phyloP scores from a whole-genome alignment of 2,888 invertebrate species.

The Timema cristinae region DNA sequence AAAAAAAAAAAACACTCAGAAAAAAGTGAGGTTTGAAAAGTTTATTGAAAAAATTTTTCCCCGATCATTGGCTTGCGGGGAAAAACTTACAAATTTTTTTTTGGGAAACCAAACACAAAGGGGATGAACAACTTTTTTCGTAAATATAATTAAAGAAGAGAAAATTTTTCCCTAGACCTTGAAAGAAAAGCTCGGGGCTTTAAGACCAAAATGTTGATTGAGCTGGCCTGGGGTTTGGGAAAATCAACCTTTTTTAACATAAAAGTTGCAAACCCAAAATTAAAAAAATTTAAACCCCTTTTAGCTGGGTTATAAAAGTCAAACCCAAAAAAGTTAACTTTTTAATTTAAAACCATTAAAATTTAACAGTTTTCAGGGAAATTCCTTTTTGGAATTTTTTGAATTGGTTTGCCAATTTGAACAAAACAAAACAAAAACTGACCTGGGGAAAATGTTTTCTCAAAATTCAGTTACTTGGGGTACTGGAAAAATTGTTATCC shows the following conservation, averaged over 20 bases:
- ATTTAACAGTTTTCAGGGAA: background rate
- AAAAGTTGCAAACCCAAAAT: conserved; percentile 5
- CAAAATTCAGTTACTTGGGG: conserved; percentile 10
- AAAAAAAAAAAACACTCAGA: too few species aligned
- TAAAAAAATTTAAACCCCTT: conserved; percentile 13
- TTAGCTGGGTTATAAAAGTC: conserved; percentile 17
- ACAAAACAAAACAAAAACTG: background rate
- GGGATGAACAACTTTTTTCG: background rate
- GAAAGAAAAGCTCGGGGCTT: background rate
- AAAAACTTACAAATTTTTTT: background rate
- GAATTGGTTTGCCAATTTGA: conserved; percentile 2
- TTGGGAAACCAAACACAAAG: background rate
- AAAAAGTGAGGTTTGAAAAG: conserved; percentile 1
- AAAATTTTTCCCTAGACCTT: background rate
- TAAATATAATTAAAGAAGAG: conserved; percentile 1
- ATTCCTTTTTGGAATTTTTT: conserved; percentile 5
- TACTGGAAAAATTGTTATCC: conserved; percentile 5
- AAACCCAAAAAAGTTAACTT: conserved; percentile 19
- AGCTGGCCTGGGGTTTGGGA: conserved; percentile 19
- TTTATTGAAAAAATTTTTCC: background rate
- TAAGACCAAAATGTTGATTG: background rate
- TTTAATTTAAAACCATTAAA: conserved; percentile 6
- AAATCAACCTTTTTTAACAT: conserved; percentile 19
- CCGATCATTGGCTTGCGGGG: background rate
- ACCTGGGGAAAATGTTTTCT: conserved; percentile 1